Evolutionary conservation across 2,888 invertebrate genomes (phyloP).

Genomic region (Agonopterix alstromeriana): DNA sequence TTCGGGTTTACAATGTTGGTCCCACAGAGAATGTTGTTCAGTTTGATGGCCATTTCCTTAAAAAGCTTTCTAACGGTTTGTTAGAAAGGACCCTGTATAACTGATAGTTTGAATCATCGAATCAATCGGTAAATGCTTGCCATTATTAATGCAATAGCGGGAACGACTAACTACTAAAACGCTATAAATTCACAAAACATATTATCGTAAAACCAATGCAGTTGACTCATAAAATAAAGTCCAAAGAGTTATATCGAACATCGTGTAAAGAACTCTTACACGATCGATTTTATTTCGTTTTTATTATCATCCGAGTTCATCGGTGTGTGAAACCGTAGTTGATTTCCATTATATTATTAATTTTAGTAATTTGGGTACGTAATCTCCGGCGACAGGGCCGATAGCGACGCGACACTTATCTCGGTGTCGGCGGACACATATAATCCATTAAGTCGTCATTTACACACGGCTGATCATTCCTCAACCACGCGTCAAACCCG

Average conservation of each 20-base stretch:
- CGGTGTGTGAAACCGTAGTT: constrained; percentile 55
- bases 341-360: constrained; percentile 69
- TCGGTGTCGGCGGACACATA: constrained; percentile 71
- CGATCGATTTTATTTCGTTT: constrained; percentile 18
- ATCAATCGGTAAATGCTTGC: too few relatives aligned
- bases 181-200: too few relatives aligned
- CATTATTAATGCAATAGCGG: too few relatives aligned
- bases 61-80: too few relatives aligned
- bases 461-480: constrained; percentile 72
- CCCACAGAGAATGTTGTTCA: too few relatives aligned
- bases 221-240: constrained; percentile 1
- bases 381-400: constrained; percentile 65
- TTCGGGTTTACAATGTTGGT: too few relatives aligned
- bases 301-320: constrained; percentile 49
- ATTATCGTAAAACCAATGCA: neutral
- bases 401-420: constrained; percentile 71
- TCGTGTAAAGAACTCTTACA: constrained; percentile 7
- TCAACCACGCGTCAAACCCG: constrained; percentile 71
- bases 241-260: constrained; percentile 22
- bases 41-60: too few relatives aligned
- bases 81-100: too few relatives aligned
- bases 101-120: too few relatives aligned
- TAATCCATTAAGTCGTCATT: constrained; percentile 77
- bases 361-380: constrained; percentile 68
- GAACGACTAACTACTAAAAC: too few relatives aligned